Base-by-base conservation (phyloP, 2,888 invertebrate species). In the Sisyra terminalis region DNA sequence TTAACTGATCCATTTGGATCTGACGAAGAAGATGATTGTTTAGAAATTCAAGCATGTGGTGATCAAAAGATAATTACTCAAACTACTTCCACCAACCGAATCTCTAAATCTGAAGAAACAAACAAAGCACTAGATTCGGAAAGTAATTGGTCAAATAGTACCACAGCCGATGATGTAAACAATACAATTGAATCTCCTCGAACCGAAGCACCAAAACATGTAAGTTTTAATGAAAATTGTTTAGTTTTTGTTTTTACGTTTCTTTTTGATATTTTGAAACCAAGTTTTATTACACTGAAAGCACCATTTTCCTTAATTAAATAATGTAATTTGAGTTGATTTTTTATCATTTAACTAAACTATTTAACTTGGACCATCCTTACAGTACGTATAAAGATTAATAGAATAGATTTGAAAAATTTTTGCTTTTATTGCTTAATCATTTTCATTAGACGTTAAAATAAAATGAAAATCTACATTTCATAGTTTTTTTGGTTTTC, bases 1-100 rank as follows among this genome's bases (percentile, higher is more conserved):
- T 66, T 86, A 48, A 79, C 78, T 5, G 89, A 92, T 65, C 90
- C 90, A 0, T 88, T 90, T 62, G 89, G 87, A 39, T 89, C 89
- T 18, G 88, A 89, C 54, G 88, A 88, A 14, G 85, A 84, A 45
- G 85, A 85, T 40, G 82, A 84, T 18, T 65, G 64, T 24, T 49
- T 57, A 47, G 60, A 59, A 46, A 55, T 59, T 49, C 37, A 43
- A 18, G 38, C 24, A 39, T 10, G 17, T 36, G 14, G 41, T 29
- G 29, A 46, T 39, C 37, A 44, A 43, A 29, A 46, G 42, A 41
- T 29, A 42, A 45, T 43, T 16, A 29, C 43, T 13, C 44, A 41
- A 32, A 42, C 41, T 46, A 52, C 18, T 29, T 16, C 18, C 44
- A n/a, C n/a, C n/a, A 52, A 52, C 36, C 52, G 50, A 47, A 37